A percentile compares a stretch with the other conserved stretches of the same genome.
Evolutionary conservation across 2,888 invertebrate genomes (phyloP).

Genomic region (Drosophila quinaria): DNA sequence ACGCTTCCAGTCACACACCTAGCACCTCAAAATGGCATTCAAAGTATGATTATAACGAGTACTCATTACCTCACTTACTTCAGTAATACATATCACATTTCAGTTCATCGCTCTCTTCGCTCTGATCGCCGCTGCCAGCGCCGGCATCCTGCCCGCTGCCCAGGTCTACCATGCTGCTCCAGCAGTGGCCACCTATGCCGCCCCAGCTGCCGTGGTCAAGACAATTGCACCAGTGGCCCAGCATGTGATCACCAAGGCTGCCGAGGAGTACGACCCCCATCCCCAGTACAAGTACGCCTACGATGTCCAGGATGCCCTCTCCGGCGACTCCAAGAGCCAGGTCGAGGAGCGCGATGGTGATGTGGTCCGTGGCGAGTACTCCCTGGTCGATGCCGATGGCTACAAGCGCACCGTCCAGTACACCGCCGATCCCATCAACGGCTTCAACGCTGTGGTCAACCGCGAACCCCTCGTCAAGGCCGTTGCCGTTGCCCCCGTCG

Average conservation of each 20-base stretch:
- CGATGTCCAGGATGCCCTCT: slow-evolving; percentile 83
- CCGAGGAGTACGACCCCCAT: slow-evolving; percentile 83
- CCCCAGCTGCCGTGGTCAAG: slow-evolving; percentile 61
- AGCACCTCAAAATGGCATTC: slow-evolving; percentile 75
- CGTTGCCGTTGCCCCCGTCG: slow-evolving; percentile 34
- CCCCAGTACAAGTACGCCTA: slow-evolving; percentile 83
- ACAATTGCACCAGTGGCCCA: no score
- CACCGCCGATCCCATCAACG: slow-evolving; percentile 83
- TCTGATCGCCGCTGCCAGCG: slow-evolving; percentile 79
- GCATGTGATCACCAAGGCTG: slow-evolving; percentile 70
- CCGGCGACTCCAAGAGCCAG: slow-evolving; percentile 85
- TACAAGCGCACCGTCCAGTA: slow-evolving; percentile 83
- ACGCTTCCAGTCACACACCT: slow-evolving; percentile 47
- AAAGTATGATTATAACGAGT: slow-evolving; percentile 62
- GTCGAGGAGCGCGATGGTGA: slow-evolving; percentile 84
- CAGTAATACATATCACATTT: background rate
- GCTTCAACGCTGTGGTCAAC: slow-evolving; percentile 84
- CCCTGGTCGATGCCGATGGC: slow-evolving; percentile 84
- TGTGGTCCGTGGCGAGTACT: slow-evolving; percentile 85
- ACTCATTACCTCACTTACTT: background rate
- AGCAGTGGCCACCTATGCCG: slow-evolving; percentile 65
- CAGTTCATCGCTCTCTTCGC: slow-evolving; percentile 78
- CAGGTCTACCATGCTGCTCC: slow-evolving; percentile 71
- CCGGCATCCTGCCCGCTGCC: slow-evolving; percentile 74
- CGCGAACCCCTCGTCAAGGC: slow-evolving; percentile 72